Conservation (phyloP, 2,888 invertebrate genomes). For the Nesidiocoris tenuis region DNA sequence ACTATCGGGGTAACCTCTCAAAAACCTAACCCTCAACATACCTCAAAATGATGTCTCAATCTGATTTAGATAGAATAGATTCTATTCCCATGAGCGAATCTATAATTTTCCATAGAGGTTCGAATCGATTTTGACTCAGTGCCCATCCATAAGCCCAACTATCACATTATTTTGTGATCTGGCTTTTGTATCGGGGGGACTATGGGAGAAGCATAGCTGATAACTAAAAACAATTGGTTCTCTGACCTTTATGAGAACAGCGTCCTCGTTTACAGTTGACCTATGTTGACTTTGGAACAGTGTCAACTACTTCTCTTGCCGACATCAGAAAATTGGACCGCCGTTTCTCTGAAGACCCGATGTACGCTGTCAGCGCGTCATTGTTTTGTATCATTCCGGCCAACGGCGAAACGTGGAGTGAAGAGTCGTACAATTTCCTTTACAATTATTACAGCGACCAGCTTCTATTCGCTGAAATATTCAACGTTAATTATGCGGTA, state of each 20-base stretch:
- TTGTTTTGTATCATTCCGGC: conserved; percentile 7
- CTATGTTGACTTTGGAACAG: conserved; percentile 20
- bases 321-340: conserved; percentile 18
- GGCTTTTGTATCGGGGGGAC: no score
- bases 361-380: conserved; percentile 8
- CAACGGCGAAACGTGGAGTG: conserved; percentile 14
- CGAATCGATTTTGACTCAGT: no score
- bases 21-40: no score
- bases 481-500: conserved; percentile 7
- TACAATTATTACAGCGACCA: neutral
- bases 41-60: neutral
- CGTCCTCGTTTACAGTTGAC: neutral
- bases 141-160: no score
- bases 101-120: no score
- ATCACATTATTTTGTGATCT: no score
- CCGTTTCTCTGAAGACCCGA: neutral
- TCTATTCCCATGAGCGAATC: neutral
- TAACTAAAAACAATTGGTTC: neutral
- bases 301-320: neutral
- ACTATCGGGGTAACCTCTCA: neutral
- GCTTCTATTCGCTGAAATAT: conserved; percentile 5
- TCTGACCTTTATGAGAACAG: neutral
- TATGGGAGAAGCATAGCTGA: no score
- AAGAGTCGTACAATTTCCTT: conserved; percentile 2
- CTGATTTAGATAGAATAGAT: neutral